Evolutionary conservation across 1,140 invertebrate genomes (phyloP).

Genomic region (Atta cephalotes): DNA sequence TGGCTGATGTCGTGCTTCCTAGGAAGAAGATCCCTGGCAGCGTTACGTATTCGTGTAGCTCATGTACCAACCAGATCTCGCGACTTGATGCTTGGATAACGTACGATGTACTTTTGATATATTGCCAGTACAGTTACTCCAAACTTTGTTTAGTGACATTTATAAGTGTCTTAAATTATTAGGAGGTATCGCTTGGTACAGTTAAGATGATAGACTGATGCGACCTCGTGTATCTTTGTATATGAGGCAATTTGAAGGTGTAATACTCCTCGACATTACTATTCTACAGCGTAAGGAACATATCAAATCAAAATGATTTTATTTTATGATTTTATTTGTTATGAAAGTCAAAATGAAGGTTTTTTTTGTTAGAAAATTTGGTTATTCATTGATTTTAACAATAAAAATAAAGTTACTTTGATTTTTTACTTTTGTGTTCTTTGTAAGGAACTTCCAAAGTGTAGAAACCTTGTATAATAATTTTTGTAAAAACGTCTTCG

Average conservation of each 20-base stretch:
- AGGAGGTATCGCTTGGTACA: neutral
- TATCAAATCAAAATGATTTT: too few relatives aligned
- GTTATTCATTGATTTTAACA: too few relatives aligned
- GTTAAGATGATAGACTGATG: neutral
- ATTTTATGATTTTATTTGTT: too few relatives aligned
- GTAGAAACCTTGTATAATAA: too few relatives aligned
- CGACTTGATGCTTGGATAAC: constrained; percentile 44
- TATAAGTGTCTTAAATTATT: neutral
- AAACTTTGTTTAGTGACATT: neutral
- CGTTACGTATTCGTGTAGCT: constrained; percentile 48
- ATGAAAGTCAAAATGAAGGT: too few relatives aligned
- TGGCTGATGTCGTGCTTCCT: constrained; percentile 40
- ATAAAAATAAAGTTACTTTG: too few relatives aligned
- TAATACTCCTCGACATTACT: neutral
- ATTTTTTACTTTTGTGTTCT: too few relatives aligned
- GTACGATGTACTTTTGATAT: constrained; percentile 21
- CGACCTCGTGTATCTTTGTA: neutral
- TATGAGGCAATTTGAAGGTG: neutral
- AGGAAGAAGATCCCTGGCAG: constrained; percentile 47
- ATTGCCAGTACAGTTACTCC: neutral
- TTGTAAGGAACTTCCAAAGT: too few relatives aligned
- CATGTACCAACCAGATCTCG: constrained; percentile 2
- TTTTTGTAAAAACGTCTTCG: too few relatives aligned
- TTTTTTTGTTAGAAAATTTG: too few relatives aligned
- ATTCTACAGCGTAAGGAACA: neutral